These are phyloP conservation scores for Mya arenaria DNA, from an alignment of 1,140 invertebrate species.

Conservation along the genomic window DNA sequence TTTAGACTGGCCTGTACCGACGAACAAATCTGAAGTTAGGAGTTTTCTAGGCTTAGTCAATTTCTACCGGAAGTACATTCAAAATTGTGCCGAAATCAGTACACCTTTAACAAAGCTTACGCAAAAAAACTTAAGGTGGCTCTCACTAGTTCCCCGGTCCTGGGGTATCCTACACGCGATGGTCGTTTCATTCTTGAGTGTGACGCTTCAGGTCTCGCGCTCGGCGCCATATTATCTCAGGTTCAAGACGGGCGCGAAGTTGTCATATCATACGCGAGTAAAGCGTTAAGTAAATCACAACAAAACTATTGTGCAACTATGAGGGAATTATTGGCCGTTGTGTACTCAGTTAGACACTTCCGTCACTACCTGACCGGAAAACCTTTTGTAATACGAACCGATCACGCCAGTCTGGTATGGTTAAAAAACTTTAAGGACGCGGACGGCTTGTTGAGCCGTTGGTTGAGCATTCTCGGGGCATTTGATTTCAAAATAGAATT, in stretches of 20 bases:
- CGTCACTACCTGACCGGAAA: constrained; percentile 23
- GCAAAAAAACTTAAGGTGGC: constrained; percentile 2
- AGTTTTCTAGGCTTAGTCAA: no score
- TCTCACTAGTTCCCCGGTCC: background rate
- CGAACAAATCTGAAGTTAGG: constrained; percentile 32
- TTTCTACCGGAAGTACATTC: no score
- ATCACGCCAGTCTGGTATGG: constrained; percentile 47
- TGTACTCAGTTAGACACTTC: constrained; percentile 13
- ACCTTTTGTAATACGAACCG: constrained; percentile 20
- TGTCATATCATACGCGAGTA: constrained; percentile 47
- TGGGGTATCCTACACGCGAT: background rate
- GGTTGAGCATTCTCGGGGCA: constrained; percentile 19
- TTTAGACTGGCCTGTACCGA: constrained; percentile 13
- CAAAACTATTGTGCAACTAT: constrained; percentile 33
- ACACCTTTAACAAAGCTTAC: constrained; percentile 6
- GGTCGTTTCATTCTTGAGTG: constrained; percentile 16
- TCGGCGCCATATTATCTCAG: constrained; percentile 53
- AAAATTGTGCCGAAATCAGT: no score
- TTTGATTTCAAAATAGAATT: constrained; percentile 7
- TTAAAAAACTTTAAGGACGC: constrained; percentile 23
- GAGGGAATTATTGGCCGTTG: constrained; percentile 7
- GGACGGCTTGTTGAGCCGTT: constrained; percentile 15
- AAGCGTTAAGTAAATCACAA: background rate
- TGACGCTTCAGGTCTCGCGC: background rate
- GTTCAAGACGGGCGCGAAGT: constrained; percentile 45